Conservation (phyloP, 2,888 invertebrate genomes). For the Plagodis dolabraria region DNA sequence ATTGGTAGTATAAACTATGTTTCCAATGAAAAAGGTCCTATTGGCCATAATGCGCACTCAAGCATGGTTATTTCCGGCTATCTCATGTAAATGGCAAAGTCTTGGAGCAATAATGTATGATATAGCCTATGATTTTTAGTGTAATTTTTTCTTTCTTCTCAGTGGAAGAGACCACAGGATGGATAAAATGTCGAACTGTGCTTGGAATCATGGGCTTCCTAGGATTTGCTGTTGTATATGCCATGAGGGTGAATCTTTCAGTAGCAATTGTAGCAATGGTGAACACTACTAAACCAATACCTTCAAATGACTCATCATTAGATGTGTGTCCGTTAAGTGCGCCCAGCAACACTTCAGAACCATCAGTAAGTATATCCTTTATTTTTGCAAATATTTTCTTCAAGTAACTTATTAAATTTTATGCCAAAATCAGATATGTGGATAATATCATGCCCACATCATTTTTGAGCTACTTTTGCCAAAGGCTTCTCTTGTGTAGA, state of each 20-base stretch:
- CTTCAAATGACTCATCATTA: slow-evolving; percentile 81
- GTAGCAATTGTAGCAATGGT: slow-evolving; percentile 98
- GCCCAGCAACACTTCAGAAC: slow-evolving; percentile 69
- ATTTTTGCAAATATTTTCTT: no score
- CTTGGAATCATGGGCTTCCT: slow-evolving; percentile 94
- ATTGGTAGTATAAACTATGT: no score
- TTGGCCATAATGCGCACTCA: no score
- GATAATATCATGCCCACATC: no score
- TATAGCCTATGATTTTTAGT: not conserved
- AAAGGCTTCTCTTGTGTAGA: no score
- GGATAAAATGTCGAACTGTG: slow-evolving; percentile 89
- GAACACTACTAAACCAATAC: slow-evolving; percentile 87
- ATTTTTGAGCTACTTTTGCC: no score
- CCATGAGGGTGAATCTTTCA: slow-evolving; percentile 95
- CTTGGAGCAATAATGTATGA: not conserved
- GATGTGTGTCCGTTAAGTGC: slow-evolving; percentile 86
- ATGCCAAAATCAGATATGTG: no score
- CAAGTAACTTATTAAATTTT: no score
- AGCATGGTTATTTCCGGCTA: not conserved
- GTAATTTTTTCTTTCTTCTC: slow-evolving; percentile 27
- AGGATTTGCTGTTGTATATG: slow-evolving; percentile 95
- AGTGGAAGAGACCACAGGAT: slow-evolving; percentile 87
- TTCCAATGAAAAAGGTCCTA: no score
- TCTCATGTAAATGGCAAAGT: not conserved
- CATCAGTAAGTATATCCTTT: slow-evolving; percentile 60